Evolutionary conservation across 2,113 vertebrate genomes (phyloP), one percentile per base, ranked within the genome.

Genomic region (Gila orcuttii): DNA sequence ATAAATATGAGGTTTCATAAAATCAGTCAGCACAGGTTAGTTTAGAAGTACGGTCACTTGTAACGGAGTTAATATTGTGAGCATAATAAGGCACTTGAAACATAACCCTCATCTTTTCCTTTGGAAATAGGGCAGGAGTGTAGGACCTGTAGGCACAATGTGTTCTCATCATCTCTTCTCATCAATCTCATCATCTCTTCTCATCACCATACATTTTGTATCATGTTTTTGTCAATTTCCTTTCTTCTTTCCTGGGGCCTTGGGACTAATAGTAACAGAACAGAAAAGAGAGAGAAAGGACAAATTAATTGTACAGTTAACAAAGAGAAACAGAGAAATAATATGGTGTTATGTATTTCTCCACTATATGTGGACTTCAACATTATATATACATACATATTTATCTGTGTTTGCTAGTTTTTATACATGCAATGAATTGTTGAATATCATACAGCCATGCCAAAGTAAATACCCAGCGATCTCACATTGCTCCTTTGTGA

Each of bases 241-340:
- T 52, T 92, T 92, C 77, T 92, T 88, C 85, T 90, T 90, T 80
- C 75, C 91, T 47, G 68, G 66, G 52, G 28, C 33, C 77, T 88
- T 91, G 80, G 1, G 45, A 79, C 64, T 52, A 28, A 88, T 62
- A 33, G 7, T 2, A 83, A 28, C 36, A 86, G 25, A 83, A 28
- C 36, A 86, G 25, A 88, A 33, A 87, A 55, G 66, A 73, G 50
- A 73, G 52, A 73, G 60, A 81, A 81, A 66, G 0, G 1, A 42
- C 28, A 39, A 10, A 60, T 73, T 45, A 4, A 60, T 71, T 59
- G 13, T 3, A 7, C 33, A 19, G 45, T n/a, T 73, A n/a, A 84
- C 15, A 52, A 36, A 3, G n/a, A 82, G 23, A 83, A 42, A 59
- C 17, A 55, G 23, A 55, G 45, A 64, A 31, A 50, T 19, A 21